A percentile compares a stretch with the other conserved stretches of the same genome.
phyloP scores from a whole-genome alignment of 2,797 vertebrate species.

The Phrynocephalus vlangalii region DNA sequence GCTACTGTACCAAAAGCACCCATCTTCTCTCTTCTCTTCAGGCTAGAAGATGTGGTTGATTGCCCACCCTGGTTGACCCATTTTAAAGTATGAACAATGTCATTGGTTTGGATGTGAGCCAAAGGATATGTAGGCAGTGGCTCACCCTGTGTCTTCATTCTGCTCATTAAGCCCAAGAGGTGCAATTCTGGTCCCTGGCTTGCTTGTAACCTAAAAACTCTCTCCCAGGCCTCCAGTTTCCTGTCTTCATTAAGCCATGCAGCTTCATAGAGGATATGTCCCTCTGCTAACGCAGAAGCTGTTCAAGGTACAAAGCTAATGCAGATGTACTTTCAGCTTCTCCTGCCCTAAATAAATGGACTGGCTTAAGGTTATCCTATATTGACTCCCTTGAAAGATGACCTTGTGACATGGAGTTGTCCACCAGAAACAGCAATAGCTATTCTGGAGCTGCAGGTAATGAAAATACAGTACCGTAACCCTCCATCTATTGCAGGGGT shows the following conservation, averaged over 20 bases:
- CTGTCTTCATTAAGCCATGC: not conserved
- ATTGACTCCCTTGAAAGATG: not conserved
- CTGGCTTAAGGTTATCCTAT: not conserved
- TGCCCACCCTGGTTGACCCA: no score
- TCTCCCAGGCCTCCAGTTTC: not conserved
- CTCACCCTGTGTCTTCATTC: not conserved
- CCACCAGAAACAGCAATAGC: not conserved
- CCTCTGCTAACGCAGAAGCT: not conserved
- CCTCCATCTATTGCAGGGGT: no score
- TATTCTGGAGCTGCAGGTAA: not conserved
- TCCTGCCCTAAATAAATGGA: not conserved
- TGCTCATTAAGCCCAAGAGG: slow-evolving; percentile 3
- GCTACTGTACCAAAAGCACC: not conserved
- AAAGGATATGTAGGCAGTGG: not conserved
- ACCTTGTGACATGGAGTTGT: not conserved
- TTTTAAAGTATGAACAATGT: not conserved
- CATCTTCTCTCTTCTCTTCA: not conserved
- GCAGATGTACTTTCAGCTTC: not conserved
- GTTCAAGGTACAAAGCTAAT: not conserved
- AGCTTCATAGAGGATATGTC: not conserved
- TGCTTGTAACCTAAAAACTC: slow-evolving; percentile 23
- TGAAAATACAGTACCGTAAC: not conserved
- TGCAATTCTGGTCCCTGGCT: slow-evolving; percentile 7
- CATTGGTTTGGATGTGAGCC: not conserved
- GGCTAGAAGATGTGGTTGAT: not conserved